These are phyloP conservation scores for Agrypnia vestita DNA, from an alignment of 1,140 invertebrate species.

Conservation along the genomic window DNA sequence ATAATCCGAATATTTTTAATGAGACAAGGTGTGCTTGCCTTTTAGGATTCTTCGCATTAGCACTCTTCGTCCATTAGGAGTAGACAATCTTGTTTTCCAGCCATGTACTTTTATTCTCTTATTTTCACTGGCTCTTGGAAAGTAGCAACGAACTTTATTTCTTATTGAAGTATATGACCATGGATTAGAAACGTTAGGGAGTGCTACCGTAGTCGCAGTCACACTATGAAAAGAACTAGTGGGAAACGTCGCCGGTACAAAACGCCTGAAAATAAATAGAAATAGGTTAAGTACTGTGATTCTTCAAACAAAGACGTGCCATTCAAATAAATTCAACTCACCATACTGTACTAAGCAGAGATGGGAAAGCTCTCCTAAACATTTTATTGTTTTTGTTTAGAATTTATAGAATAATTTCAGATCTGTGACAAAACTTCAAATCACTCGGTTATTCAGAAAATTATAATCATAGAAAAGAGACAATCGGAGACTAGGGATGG, in stretches of 20 bases:
- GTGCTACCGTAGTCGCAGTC: background rate
- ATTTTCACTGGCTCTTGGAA: constrained; percentile 82
- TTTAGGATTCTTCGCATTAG: constrained; percentile 85
- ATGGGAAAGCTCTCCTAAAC: constrained; percentile 54
- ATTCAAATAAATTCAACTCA: constrained; percentile 32
- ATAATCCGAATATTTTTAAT: constrained; percentile 71
- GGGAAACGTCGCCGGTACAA: constrained; percentile 29
- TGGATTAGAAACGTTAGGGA: constrained; percentile 1
- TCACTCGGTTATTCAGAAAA: no score
- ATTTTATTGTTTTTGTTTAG: constrained; percentile 21
- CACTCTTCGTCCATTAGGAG: constrained; percentile 77
- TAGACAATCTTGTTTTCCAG: constrained; percentile 80
- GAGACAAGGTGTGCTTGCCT: constrained; percentile 79
- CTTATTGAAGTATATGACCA: constrained; percentile 35
- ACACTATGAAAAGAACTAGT: constrained; percentile 17
- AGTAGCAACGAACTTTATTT: constrained; percentile 75
- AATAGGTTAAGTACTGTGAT: no score
- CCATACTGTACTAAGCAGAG: constrained; percentile 56
- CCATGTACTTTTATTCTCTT: constrained; percentile 81
- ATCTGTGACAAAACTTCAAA: no score
- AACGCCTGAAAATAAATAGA: background rate
- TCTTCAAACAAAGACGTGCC: no score
- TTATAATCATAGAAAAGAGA: no score
- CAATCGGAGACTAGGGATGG: no score
- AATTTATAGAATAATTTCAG: no score